Conservation (phyloP, 2,113 vertebrate species). For the Vanacampus margaritifer region DNA sequence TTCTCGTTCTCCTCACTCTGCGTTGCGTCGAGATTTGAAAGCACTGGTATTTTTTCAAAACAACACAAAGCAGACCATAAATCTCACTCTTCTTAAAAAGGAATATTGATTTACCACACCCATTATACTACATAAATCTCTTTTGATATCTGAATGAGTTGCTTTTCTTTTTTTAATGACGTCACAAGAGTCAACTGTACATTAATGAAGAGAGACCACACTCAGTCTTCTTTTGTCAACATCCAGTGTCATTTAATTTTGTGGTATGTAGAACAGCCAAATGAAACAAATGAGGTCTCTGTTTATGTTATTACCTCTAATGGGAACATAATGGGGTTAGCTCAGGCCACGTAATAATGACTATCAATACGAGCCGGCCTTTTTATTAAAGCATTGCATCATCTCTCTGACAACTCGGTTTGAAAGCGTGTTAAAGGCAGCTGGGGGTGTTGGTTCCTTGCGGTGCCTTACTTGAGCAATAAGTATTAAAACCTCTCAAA, state of each 20-base stretch:
- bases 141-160: constrained; percentile 38
- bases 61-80: constrained; percentile 32
- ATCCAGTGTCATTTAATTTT: constrained; percentile 58
- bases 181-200: constrained; percentile 14
- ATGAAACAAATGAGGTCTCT: constrained; percentile 74
- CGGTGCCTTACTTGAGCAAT: constrained; percentile 1
- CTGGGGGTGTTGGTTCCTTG: constrained; percentile 12
- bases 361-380: constrained; percentile 69
- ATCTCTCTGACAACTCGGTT: constrained; percentile 66
- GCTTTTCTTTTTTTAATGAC: constrained; percentile 7
- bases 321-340: constrained; percentile 74
- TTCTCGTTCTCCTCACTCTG: constrained; percentile 47
- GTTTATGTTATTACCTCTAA: constrained; percentile 72
- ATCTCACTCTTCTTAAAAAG: constrained; percentile 41
- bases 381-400: constrained; percentile 81
- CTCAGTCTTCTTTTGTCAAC: constrained; percentile 47
- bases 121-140: constrained; percentile 40
- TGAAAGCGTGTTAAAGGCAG: constrained; percentile 38
- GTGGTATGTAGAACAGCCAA: constrained; percentile 59
- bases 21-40: constrained; percentile 47
- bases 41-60: constrained; percentile 4
- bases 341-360: constrained; percentile 71
- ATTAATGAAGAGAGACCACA: constrained; percentile 10
- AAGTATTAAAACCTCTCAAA: constrained; percentile 8
- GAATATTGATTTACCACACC: constrained; percentile 52